phyloP scores from a whole-genome alignment of 1,140 invertebrate species.

The Drosophila obscura region DNA sequence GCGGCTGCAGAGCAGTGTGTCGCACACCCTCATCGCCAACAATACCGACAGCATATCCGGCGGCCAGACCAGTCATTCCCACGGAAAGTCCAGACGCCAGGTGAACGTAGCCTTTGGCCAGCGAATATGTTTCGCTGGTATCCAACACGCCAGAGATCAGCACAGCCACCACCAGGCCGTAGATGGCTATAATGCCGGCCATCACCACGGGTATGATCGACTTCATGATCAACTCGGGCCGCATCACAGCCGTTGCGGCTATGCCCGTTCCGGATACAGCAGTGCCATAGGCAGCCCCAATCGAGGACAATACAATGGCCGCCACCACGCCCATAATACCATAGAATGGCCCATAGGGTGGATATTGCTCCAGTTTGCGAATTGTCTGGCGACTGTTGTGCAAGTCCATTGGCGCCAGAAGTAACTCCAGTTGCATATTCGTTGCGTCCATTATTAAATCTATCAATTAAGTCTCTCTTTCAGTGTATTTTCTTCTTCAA shows the following conservation, averaged over 20 bases:
- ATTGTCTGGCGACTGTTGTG: background rate
- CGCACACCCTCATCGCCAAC: slow-evolving; percentile 96
- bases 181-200: slow-evolving; percentile 86
- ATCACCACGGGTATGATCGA: slow-evolving; percentile 73
- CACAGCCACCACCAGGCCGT: slow-evolving; percentile 96
- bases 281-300: slow-evolving; percentile 68
- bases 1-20: slow-evolving; percentile 95
- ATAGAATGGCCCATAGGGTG: slow-evolving; percentile 88
- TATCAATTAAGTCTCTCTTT: no score
- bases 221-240: slow-evolving; percentile 74
- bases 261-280: slow-evolving; percentile 64
- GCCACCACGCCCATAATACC: slow-evolving; percentile 98
- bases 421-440: background rate
- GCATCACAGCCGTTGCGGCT: slow-evolving; percentile 64
- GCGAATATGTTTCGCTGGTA: slow-evolving; percentile 84
- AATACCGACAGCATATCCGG: slow-evolving; percentile 96
- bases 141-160: slow-evolving; percentile 90
- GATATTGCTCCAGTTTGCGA: background rate
- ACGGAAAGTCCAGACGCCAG: slow-evolving; percentile 95
- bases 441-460: no score
- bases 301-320: slow-evolving; percentile 93
- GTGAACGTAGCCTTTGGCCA: slow-evolving; percentile 92
- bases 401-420: background rate
- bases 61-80: slow-evolving; percentile 94
- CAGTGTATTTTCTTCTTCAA: no score